Evolutionary conservation across 2,797 vertebrate genomes (phyloP), one percentile per base, ranked within the genome.

Genomic region (Crocodylus rhombifer): DNA sequence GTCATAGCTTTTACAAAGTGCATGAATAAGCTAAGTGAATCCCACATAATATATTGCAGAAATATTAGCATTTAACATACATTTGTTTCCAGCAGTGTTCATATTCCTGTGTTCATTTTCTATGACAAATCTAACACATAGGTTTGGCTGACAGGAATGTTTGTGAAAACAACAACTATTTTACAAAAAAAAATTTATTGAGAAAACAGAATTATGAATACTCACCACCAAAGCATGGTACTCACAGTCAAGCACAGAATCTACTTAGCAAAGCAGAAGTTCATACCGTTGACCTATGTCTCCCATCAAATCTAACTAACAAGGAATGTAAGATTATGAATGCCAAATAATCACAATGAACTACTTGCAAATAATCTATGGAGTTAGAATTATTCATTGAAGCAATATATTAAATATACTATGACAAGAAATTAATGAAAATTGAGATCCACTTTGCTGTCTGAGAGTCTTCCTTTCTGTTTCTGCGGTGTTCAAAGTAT

Each of bases 11-110:
- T 91, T 88, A 80, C 85, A 80, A 62, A 58, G 71, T 14, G 65
- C 92, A 77, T 91, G 61, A 18, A 81, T 62, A 88, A 93, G 64
- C 2, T 33, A 56, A 87, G 69, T 80, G 84, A 94, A 69, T 16
- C 76, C 11, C 6, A 60, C n/a, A 65, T 3, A 7, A 57, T 16
- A 77, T 69, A 55, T 55, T 92, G 76, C 33, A 91, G 14, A 94
- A 82, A 86, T 84, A 84, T 33, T 83, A 16, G 77, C 25, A 86
- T 92, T 89, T 89, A 74, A 75, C 23, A 36, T 2, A 64, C 21
- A 3, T 82, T 86, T 86, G 8, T 80, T 71, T 89, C 82, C 42
- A 89, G 30, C 14, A 86, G 28, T 9, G 80, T 60, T 20, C 7
- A 42, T 51, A 62, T 36, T 9, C n/a, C 69, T 33, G 64, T 28